Evolutionary conservation across 2,797 vertebrate species (phyloP), one percentile per base, ranked within the genome.

Genomic region (Pipistrellus nathusii): DNA sequence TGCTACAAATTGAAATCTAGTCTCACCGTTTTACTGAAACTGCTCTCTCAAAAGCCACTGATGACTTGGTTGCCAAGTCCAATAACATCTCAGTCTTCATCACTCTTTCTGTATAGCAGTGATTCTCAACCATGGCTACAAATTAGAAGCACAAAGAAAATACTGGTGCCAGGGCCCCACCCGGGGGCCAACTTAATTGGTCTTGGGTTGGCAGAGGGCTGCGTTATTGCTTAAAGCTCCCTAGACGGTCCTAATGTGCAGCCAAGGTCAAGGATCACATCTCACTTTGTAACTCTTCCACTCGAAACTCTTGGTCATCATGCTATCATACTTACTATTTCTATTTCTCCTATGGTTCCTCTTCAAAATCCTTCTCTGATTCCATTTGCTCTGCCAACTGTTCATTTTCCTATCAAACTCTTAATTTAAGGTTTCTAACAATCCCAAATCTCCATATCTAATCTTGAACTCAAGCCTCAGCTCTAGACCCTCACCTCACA

Each of bases 351-450:
- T 53, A 32, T 13, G 59, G 14, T 46, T 95, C 41, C 59, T 81
- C 53, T 89, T 93, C 25, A 46, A 10, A 51, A 48, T n/a, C 66
- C 71, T 92, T 35, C 83, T 94, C 35, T 69, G 51, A 85, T 75
- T 77, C 44, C 21, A 57, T 83, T 72, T 92, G 23, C 5, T 88
- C 17, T 41, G 17, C 30, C 71, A 81, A 51, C 21, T 66, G 48
- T 51, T 84, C 44, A 32, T 76, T 75, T 92, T 77, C 71, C 35
- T 91, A 27, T 75, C 53, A 76, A 76, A 62, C 11, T 46, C 62
- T 77, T 80, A 51, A 66, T 41, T 88, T 92, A 88, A 91, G 41
- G 20, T 68, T 68, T 90, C 66, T 86, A 93, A 64, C 30, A 41
- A 83, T n/a, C 83, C 46, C 23, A 83, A 75, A 66, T 88, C 62